A percentile compares a stretch with the other conserved stretches of the same genome.
Evolutionary conservation across 2,888 invertebrate species (phyloP).

Genomic region (Pachycephus smyrnensis): DNA sequence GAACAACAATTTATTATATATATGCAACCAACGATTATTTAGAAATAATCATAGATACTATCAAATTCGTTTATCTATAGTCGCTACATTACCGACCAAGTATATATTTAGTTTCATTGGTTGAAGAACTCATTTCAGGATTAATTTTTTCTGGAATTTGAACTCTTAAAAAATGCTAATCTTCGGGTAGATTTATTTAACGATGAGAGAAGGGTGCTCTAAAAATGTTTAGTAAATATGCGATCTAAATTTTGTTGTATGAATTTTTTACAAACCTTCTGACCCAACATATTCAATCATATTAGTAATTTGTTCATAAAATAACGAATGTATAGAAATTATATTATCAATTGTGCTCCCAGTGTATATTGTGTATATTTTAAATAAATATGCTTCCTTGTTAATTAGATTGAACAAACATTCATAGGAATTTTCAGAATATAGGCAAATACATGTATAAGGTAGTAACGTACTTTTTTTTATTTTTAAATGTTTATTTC

Average conservation of each 20-base stretch:
- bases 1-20: no score
- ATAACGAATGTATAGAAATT: neutral
- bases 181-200: neutral
- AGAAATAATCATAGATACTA: no score
- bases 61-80: neutral
- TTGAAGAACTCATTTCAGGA: no score
- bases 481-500: neutral
- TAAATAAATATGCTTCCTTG: neutral
- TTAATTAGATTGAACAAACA: neutral
- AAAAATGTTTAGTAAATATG: neutral
- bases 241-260: neutral
- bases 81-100: neutral
- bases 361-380: neutral
- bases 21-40: no score
- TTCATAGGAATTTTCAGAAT: neutral
- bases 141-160: neutral
- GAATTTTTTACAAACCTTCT: neutral
- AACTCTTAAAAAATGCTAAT: no score
- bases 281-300: no score
- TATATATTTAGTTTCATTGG: neutral
- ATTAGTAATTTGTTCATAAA: neutral
- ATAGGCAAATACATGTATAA: neutral
- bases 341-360: neutral
- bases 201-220: neutral
- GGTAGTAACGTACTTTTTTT: neutral